Evolutionary conservation across 2,113 vertebrate species (phyloP), one percentile per base, ranked within the genome.

Genomic region (Dipodomys merriami): DNA sequence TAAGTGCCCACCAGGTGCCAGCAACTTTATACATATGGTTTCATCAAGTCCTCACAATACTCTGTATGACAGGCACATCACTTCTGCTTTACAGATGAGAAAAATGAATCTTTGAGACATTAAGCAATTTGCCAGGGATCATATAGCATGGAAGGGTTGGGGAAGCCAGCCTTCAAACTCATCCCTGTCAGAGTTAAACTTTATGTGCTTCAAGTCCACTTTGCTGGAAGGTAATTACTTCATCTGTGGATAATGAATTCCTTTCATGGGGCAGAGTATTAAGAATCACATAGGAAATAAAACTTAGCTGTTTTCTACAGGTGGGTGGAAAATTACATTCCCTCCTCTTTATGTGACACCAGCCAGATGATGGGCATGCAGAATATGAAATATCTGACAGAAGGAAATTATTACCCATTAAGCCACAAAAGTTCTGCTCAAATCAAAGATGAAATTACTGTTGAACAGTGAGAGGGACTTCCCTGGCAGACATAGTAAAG

Each of bases 271-370:
- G 79, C 62, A 92, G 85, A 74, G 68, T 95, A 88, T 93, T 90
- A 90, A 46, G 62, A 83, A 93, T 91, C 74, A 60, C 71, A 92
- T 7, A 93, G 53, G 83, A 96, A 95, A 94, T 96, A 96, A 95
- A 97, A 95, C n/a, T 81, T 92, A 86, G 88, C 74, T 77, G 85
- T 92, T 96, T 96, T 95, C 94, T 96, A 95, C 81, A 95, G 96
- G 95, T 97, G 94, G 91, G 78, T 93, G 71, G 94, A 96, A 94
- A 97, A 96, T 96, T 93, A 86, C 79, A 94, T 96, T 93, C 49
- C 74, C 44, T 96, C 68, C 82, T 90, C 79, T 97, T 95, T 93
- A 90, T 90, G 87, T 91, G 91, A 94, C 90, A 95, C 49, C 65
- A 79, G 85, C 84, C 80, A 91, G 93, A 90, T 83, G 84, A 90